Evolutionary conservation across 2,797 vertebrate genomes (phyloP), one percentile per base, ranked within the genome.

Genomic region (Etheostoma nigrum): DNA sequence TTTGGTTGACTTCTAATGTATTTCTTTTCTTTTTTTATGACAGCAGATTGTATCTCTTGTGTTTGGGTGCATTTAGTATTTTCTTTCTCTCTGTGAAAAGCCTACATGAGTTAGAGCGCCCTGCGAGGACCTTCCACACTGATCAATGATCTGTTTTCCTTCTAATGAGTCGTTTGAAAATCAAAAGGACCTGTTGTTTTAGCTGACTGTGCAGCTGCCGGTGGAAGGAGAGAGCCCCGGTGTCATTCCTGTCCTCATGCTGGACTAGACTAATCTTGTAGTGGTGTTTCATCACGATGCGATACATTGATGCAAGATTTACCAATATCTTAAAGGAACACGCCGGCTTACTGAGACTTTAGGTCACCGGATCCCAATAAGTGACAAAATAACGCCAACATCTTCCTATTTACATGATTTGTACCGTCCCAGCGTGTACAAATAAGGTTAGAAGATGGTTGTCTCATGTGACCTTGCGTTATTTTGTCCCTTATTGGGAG

Each of bases 1-100:
- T 93, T 92, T 83, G 72, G 85, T 91, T 90, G 88, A 89, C 73
- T 87, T 89, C 67, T 79, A 42, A 74, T 78, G 5, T 59, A 14
- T 74, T 86, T 86, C 88, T 81, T 75, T 19, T 67, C 0, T 40
- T 53, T 86, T 85, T 90, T 93, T 86, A 89, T 95, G 94, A 95
- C 94, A 94, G 92, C 93, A 93, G 95, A 96, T 96, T 95, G 94
- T 95, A 96, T 93, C 90, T 95, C 90, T 92, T 92, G 90, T 94
- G 90, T 94, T 95, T 90, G 89, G 92, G 91, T 93, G 92, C 93
- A 93, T 94, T 90, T 94, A 93, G 92, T 89, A 83, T 90, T 91
- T 90, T 91, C 87, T 90, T 90, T 91, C 83, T 91, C 79, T 90
- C 62, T 88, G 81, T 92, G 82, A 86, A 86, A 88, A 83, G 86